phyloP scores from a whole-genome alignment of 2,888 invertebrate species.

The Rhagonycha lutea region DNA sequence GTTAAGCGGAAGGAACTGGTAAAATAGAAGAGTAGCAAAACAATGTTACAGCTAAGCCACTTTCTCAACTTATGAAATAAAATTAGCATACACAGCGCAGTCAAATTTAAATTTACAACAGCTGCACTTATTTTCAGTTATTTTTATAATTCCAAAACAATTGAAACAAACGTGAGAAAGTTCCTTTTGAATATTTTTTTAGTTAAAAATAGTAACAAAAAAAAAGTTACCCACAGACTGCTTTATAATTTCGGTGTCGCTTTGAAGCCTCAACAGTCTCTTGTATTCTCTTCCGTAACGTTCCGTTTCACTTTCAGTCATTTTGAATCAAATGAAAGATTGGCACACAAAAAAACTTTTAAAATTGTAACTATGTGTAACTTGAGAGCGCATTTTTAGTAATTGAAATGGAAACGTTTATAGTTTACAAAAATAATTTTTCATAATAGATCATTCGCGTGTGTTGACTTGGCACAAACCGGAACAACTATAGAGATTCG shows the following conservation, averaged over 20 bases:
- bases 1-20: neutral
- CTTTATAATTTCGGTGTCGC: conserved; percentile 68
- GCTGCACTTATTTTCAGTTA: neutral
- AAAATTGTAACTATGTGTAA: neutral
- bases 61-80: neutral
- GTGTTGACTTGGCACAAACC: conserved; percentile 23
- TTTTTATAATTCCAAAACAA: neutral
- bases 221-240: conserved; percentile 66
- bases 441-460: conserved; percentile 15
- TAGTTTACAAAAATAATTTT: neutral
- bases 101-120: neutral
- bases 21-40: neutral
- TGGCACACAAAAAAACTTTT: neutral
- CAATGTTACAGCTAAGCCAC: neutral
- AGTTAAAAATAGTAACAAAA: neutral
- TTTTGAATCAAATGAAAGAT: conserved; percentile 2
- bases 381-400: neutral
- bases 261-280: conserved; percentile 69
- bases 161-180: neutral
- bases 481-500: conserved; percentile 21
- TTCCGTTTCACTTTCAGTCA: conserved; percentile 28
- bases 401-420: neutral
- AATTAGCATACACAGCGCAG: neutral
- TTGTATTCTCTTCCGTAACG: conserved; percentile 72
- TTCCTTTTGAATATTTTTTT: neutral